Conservation (phyloP, 2,113 vertebrate genomes). For the Asarcornis scutulata region DNA sequence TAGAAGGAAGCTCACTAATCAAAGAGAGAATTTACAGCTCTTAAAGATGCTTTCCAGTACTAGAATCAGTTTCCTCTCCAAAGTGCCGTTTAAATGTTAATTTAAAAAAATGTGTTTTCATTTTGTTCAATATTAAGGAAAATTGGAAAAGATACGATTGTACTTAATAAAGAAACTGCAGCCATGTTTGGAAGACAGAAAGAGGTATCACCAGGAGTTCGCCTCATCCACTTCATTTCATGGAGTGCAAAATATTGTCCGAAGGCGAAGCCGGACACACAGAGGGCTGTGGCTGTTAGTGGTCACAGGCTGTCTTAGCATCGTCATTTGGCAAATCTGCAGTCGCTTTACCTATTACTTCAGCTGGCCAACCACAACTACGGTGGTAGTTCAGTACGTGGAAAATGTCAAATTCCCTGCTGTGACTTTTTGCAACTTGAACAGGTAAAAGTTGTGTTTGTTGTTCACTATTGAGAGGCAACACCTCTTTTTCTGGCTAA, state of each 20-base stretch:
- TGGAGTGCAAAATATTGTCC: slow-evolving; percentile 72
- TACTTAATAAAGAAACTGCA: slow-evolving; percentile 63
- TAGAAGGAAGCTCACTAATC: neutral
- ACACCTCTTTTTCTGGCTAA: neutral
- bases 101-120: neutral
- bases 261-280: slow-evolving; percentile 49
- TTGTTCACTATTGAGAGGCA: neutral
- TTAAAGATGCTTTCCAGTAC: neutral
- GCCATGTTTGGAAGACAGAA: slow-evolving; percentile 58
- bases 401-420: slow-evolving; percentile 79
- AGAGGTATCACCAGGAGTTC: slow-evolving; percentile 72
- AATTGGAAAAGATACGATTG: slow-evolving; percentile 62
- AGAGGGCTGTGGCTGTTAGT: slow-evolving; percentile 71
- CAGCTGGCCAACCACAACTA: slow-evolving; percentile 80
- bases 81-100: neutral
- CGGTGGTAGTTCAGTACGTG: slow-evolving; percentile 76
- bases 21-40: neutral
- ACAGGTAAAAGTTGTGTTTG: slow-evolving; percentile 72
- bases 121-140: slow-evolving; percentile 51
- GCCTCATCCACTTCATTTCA: slow-evolving; percentile 78
- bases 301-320: slow-evolving; percentile 54
- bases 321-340: slow-evolving; percentile 71
- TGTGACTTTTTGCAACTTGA: slow-evolving; percentile 82
- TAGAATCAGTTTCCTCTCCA: neutral
- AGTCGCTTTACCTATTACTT: slow-evolving; percentile 75